Evolutionary conservation across 2,797 vertebrate species (phyloP).

Genomic region (Acrocephalus scirpaceus): DNA sequence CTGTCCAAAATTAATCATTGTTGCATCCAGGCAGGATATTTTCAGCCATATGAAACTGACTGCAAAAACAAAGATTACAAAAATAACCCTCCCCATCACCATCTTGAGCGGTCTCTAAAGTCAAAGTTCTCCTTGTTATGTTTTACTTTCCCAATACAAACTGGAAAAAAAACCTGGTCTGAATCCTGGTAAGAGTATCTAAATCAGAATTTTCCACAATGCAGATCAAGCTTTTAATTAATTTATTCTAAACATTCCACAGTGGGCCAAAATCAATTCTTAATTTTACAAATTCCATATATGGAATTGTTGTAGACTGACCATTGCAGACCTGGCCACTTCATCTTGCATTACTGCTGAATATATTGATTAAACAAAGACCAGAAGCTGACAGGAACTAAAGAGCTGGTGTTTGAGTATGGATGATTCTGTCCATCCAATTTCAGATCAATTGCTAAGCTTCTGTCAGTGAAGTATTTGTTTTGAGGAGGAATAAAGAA

Average conservation of each 20-base stretch:
- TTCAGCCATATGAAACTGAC: neutral
- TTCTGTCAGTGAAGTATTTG: neutral
- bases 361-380: neutral
- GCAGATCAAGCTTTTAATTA: neutral
- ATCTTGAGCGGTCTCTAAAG: neutral
- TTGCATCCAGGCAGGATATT: neutral
- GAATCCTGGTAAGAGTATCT: neutral
- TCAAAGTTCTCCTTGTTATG: neutral
- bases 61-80: neutral
- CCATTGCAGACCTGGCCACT: neutral
- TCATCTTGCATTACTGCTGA: neutral
- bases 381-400: neutral
- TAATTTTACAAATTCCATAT: neutral
- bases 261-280: neutral
- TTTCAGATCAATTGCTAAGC: constrained; percentile 10
- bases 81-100: neutral
- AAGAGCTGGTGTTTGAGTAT: neutral
- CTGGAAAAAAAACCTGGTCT: neutral
- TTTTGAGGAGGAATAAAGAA: neutral
- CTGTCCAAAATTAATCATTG: neutral
- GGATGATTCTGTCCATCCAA: neutral
- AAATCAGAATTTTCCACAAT: neutral
- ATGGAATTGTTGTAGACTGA: neutral
- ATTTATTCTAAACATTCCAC: neutral
- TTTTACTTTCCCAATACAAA: neutral